Conservation (phyloP, 2,888 invertebrate genomes). For the Rotaria sp. region DNA sequence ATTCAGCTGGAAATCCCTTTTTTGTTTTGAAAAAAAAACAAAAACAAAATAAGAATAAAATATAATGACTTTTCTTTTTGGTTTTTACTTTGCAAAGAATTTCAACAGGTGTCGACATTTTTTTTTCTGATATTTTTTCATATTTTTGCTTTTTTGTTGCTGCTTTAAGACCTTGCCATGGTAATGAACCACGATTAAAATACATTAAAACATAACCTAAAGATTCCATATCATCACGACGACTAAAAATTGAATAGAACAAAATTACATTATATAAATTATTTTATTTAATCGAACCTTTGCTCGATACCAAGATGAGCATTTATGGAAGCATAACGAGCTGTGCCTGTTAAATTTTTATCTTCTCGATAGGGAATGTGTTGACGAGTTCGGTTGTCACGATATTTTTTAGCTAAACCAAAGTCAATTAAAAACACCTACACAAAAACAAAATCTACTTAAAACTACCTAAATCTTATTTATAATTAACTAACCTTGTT, state of each 20-base stretch:
- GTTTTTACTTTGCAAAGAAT: conserved; percentile 77
- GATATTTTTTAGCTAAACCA: conserved; percentile 95
- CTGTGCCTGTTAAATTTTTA: conserved; percentile 95
- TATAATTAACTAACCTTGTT: conserved; percentile 46
- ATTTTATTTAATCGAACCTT: neutral
- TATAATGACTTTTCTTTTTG: too few species aligned
- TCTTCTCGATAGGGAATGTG: conserved; percentile 75
- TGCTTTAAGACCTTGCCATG: conserved; percentile 94
- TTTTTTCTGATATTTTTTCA: conserved; percentile 97
- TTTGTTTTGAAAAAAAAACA: conserved; percentile 37
- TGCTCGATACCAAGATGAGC: conserved; percentile 83
- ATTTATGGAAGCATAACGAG: conserved; percentile 96
- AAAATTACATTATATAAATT: conserved; percentile 62
- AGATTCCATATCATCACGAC: conserved; percentile 98
- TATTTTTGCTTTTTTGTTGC: conserved; percentile 98
- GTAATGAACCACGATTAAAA: conserved; percentile 81
- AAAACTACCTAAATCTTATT: neutral
- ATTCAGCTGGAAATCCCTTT: conserved; percentile 94
- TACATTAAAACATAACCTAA: conserved; percentile 99
- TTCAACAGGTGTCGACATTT: conserved; percentile 97
- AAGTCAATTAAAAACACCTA: conserved; percentile 73
- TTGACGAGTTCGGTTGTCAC: conserved; percentile 74
- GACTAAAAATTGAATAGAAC: conserved; percentile 59
- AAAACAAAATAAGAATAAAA: neutral
- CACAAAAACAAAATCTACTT: neutral